These are phyloP conservation scores for Cephalotes varians DNA, from an alignment of 2,888 invertebrate genomes.

Conservation along the genomic window DNA sequence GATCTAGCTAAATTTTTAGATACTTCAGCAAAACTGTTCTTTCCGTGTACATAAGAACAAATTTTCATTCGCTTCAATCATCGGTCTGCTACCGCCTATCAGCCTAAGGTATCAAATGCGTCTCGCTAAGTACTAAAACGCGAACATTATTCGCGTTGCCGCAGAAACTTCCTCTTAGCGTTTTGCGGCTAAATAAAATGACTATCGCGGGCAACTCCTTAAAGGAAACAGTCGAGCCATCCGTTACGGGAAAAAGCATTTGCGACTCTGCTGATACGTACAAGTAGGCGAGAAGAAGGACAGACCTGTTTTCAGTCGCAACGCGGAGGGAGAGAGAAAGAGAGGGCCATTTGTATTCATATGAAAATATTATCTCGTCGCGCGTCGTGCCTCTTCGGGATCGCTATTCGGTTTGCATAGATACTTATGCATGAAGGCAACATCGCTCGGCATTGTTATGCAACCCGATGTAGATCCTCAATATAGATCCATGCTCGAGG, in stretches of 20 bases:
- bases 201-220: slow-evolving; percentile 67
- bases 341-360: slow-evolving; percentile 79
- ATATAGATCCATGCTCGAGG: slow-evolving; percentile 76
- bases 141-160: slow-evolving; percentile 64
- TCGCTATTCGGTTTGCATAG: slow-evolving; percentile 82
- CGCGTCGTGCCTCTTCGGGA: slow-evolving; percentile 75
- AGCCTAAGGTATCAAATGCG: slow-evolving; percentile 32
- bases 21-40: too few relatives aligned
- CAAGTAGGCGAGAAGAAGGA: slow-evolving; percentile 44
- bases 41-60: too few relatives aligned
- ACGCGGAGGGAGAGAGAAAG: slow-evolving; percentile 55
- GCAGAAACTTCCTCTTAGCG: slow-evolving; percentile 66
- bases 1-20: too few relatives aligned
- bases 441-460: slow-evolving; percentile 81
- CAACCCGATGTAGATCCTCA: slow-evolving; percentile 79
- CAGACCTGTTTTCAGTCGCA: slow-evolving; percentile 39
- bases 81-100: slow-evolving; percentile 2
- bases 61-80: slow-evolving; percentile 14
- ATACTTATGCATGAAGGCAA: slow-evolving; percentile 80
- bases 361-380: slow-evolving; percentile 79
- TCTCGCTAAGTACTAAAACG: slow-evolving; percentile 66
- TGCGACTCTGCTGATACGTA: slow-evolving; percentile 70
- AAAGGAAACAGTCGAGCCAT: slow-evolving; percentile 71
- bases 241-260: slow-evolving; percentile 73
- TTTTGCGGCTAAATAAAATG: slow-evolving; percentile 68